Percentiles rank a stretch among this genome's conserved stretches.
These are phyloP conservation scores for Danaus chrysippus DNA, from an alignment of 2,888 invertebrate genomes.

Conservation along the genomic window DNA sequence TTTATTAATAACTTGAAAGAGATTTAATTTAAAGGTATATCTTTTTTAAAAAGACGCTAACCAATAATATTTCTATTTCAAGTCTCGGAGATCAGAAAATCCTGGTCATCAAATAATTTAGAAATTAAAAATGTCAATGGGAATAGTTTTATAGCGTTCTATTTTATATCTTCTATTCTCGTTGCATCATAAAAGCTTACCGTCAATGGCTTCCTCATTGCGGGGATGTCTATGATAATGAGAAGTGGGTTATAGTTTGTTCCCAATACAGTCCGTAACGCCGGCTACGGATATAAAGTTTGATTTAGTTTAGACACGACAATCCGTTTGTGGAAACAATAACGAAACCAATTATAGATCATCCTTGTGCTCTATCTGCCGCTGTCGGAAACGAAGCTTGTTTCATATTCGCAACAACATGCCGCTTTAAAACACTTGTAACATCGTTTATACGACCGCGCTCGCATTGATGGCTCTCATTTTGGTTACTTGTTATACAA, in stretches of 20 bases:
- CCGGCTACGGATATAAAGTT: constrained; percentile 66
- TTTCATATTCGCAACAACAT: constrained; percentile 22
- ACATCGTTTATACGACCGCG: constrained; percentile 13
- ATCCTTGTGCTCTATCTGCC: constrained; percentile 26
- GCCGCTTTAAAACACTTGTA: constrained; percentile 14
- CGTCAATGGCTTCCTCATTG: constrained; percentile 36
- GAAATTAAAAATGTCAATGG: background rate
- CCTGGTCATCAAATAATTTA: background rate
- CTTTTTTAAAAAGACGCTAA: no score
- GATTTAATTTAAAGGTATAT: no score
- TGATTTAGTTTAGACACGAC: constrained; percentile 67
- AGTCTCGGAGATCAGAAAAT: background rate
- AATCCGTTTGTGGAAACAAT: constrained; percentile 36
- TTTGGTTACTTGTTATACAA: constrained; percentile 8
- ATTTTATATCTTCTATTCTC: constrained; percentile 11
- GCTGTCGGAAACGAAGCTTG: constrained; percentile 19
- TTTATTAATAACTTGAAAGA: no score
- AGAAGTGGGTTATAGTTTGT: constrained; percentile 52
- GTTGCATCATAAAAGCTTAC: constrained; percentile 17
- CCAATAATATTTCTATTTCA: no score
- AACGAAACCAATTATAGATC: constrained; percentile 37
- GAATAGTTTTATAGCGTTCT: constrained; percentile 3
- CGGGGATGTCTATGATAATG: constrained; percentile 49
- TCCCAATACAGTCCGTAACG: constrained; percentile 50
- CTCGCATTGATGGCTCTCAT: background rate